Conservation (phyloP, 2,113 vertebrate genomes). For the Pimephales promelas region DNA sequence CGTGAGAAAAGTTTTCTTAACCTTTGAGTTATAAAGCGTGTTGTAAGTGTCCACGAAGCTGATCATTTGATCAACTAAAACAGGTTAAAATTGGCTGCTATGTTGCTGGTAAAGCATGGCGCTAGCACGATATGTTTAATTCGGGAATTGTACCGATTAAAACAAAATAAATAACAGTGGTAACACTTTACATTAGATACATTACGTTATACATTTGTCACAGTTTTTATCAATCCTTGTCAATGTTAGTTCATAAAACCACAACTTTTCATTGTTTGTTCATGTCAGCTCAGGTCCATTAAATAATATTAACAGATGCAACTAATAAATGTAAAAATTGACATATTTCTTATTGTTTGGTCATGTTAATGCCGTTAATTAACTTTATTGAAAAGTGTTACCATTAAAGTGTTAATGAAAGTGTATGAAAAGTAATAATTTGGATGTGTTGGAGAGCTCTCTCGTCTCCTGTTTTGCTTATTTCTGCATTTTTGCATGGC, state of each 20-base stretch:
- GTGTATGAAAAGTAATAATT: not conserved
- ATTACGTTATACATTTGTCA: too few relatives aligned
- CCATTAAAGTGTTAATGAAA: not conserved
- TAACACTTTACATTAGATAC: too few relatives aligned
- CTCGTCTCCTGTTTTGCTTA: not conserved
- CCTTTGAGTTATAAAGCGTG: not conserved
- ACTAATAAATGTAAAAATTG: too few relatives aligned
- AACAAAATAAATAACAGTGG: not conserved
- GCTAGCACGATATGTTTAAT: not conserved
- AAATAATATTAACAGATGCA: too few relatives aligned
- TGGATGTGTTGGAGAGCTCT: constrained; percentile 25
- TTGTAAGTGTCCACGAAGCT: not conserved
- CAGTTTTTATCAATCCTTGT: too few relatives aligned
- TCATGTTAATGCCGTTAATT: too few relatives aligned
- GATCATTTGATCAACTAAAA: not conserved
- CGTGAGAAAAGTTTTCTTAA: not conserved
- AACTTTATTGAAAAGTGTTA: too few relatives aligned
- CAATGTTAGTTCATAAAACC: too few relatives aligned
- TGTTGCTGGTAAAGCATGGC: not conserved
- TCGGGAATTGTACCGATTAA: not conserved
- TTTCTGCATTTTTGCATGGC: constrained; percentile 14
- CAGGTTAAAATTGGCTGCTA: not conserved
- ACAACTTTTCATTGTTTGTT: too few relatives aligned
- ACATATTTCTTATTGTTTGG: too few relatives aligned
- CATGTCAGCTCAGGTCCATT: too few relatives aligned